Base-by-base conservation (phyloP, 1,140 invertebrate species). In the Drosophila rufa region DNA sequence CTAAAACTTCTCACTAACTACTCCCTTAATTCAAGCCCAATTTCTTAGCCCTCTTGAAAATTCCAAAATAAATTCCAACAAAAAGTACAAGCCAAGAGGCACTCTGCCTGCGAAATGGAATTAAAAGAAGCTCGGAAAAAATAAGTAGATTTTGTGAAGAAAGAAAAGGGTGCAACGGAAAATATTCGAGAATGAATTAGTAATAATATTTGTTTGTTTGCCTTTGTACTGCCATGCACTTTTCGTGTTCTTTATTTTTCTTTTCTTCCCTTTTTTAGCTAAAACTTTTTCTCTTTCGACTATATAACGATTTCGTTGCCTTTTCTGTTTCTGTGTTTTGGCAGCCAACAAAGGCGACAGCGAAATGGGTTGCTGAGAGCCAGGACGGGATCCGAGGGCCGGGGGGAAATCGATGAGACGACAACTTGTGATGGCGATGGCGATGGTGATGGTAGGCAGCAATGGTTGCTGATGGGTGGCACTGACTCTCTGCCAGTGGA, bases 151-250 rank as follows among this genome's bases (percentile, higher is more conserved):
- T 22, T 55, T 55, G 51, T 42, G 6, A 40, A 40, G 42, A 40
- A 50, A 62, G 22, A 55, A 71, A 84, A 78, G 84, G 59, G 80
- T 84, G 84, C 77, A 83, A 58, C 40, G 62, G 42, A 64, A 57
- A 78, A 75, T 79, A 89, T 58, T 74, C 60, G 48, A 60, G 84
- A 81, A 89, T 85, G 79, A 90, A 89, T 89, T 90, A 89, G 74
- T 84, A 85, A 85, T 85, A 74, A 84, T 84, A 84, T 80, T 80
- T 80, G 48, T 70, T 82, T 86, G 69, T 83, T 80, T 62, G 56
- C 55, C 68, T 74, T 59, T 60, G 67, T 30, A 51, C 15, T 43
- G 67, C 69, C 30, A 48, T 46, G 56, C 47, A 51, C 36, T 60
- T 62, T 55, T 68, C 47, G 43, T 46, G 27, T 61, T 80, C 57